Evolutionary conservation across 92 coral and sea anemone species (phyloP).

Genomic region (Metridium senile): DNA sequence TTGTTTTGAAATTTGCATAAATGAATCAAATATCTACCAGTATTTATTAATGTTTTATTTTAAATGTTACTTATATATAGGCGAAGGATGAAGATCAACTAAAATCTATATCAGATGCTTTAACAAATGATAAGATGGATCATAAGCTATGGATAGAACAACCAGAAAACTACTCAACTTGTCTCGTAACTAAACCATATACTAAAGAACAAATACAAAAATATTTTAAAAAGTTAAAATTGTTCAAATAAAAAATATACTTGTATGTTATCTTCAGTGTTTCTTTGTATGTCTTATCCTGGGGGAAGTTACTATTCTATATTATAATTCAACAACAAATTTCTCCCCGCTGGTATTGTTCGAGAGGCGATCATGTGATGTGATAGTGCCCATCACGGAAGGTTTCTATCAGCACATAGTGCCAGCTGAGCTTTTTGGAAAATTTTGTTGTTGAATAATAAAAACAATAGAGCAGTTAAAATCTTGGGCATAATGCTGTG

Average conservation of each 20-base stretch:
- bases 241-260: constrained; percentile 53
- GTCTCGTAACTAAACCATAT: constrained; percentile 93
- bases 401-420: too few species aligned
- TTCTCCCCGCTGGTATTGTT: too few species aligned
- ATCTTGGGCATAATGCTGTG: too few species aligned
- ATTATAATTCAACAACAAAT: too few species aligned
- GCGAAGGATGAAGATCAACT: constrained; percentile 69
- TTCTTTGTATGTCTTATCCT: too few species aligned
- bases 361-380: too few species aligned
- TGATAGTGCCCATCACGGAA: too few species aligned
- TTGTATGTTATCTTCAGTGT: background rate
- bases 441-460: too few species aligned
- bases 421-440: too few species aligned
- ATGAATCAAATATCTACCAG: background rate
- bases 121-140: constrained; percentile 63
- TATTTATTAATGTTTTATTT: background rate
- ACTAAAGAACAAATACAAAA: constrained; percentile 77
- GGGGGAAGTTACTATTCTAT: too few species aligned
- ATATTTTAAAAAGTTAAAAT: constrained; percentile 73
- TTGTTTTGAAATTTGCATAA: too few species aligned
- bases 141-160: constrained; percentile 95
- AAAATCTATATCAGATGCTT: constrained; percentile 57
- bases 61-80: constrained; percentile 35
- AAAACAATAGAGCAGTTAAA: too few species aligned
- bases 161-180: constrained; percentile 87